A percentile compares a stretch with the other conserved stretches of the same genome.
phyloP scores from a whole-genome alignment of 2,888 invertebrate species.

The Leptinotarsa peninsularis region DNA sequence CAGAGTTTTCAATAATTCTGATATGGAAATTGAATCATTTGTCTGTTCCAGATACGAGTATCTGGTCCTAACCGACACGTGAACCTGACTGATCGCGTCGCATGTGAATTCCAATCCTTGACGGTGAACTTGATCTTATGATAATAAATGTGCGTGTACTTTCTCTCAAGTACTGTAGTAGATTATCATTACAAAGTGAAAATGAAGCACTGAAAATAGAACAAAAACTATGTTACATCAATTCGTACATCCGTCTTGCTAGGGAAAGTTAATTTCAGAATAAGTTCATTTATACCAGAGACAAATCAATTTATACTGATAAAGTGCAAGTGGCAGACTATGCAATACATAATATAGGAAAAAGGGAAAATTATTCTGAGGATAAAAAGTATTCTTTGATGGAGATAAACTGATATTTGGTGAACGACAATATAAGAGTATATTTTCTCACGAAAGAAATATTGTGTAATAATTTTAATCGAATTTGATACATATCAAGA shows the following conservation, averaged over 20 bases:
- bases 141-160: slow-evolving; percentile 6
- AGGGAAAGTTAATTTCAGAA: slow-evolving; percentile 32
- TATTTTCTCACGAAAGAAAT: too few species aligned
- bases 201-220: slow-evolving; percentile 36
- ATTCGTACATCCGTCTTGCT: slow-evolving; percentile 32
- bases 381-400: not conserved
- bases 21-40: too few species aligned
- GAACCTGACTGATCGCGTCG: not conserved
- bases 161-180: slow-evolving; percentile 17
- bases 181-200: slow-evolving; percentile 33
- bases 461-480: too few species aligned
- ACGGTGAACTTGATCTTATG: not conserved
- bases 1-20: too few species aligned
- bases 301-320: not conserved
- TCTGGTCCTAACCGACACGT: not conserved
- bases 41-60: too few species aligned
- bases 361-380: not conserved
- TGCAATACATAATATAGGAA: not conserved
- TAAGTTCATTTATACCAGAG: slow-evolving; percentile 4
- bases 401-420: too few species aligned
- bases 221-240: slow-evolving; percentile 38
- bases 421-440: too few species aligned
- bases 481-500: too few species aligned
- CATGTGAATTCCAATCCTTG: not conserved
- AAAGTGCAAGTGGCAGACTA: slow-evolving; percentile 23